phyloP scores from a whole-genome alignment of 2,113 vertebrate species.

The Probosciger aterrimus region DNA sequence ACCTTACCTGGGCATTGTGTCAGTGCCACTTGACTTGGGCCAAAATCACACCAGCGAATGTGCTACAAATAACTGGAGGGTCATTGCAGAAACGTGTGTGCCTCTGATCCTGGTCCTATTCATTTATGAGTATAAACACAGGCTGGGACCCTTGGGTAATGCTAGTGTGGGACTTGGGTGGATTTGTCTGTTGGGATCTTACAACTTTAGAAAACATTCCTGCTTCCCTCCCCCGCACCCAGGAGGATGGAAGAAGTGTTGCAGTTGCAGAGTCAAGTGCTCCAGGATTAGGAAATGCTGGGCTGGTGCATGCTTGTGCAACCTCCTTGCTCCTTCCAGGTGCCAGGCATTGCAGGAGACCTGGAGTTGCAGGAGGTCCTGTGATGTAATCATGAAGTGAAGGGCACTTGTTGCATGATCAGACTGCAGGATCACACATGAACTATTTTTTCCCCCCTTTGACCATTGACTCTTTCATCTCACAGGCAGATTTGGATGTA shows the following conservation, averaged over 20 bases:
- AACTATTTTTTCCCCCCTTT: background rate
- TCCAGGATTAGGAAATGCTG: background rate
- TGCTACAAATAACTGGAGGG: too few species aligned
- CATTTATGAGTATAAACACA: background rate
- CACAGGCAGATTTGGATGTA: background rate
- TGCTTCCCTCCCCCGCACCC: rapidly evolving
- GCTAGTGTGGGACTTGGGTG: background rate
- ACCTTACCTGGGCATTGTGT: background rate
- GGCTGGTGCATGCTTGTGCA: background rate
- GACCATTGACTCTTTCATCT: background rate
- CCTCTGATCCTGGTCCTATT: background rate
- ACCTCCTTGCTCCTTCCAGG: background rate
- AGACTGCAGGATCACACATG: background rate
- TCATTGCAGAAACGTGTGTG: background rate
- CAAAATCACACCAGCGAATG: background rate
- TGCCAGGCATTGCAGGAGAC: background rate
- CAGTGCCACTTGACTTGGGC: background rate
- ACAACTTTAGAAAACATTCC: background rate
- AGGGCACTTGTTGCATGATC: background rate
- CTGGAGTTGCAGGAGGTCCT: background rate
- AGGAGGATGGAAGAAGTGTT: background rate
- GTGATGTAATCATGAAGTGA: background rate
- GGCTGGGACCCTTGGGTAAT: background rate
- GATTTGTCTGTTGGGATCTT: background rate
- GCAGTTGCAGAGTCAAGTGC: background rate